A percentile compares a stretch with the other conserved stretches of the same genome.
Conservation (phyloP, 2,888 invertebrate species). For the Monochamus alternatus region DNA sequence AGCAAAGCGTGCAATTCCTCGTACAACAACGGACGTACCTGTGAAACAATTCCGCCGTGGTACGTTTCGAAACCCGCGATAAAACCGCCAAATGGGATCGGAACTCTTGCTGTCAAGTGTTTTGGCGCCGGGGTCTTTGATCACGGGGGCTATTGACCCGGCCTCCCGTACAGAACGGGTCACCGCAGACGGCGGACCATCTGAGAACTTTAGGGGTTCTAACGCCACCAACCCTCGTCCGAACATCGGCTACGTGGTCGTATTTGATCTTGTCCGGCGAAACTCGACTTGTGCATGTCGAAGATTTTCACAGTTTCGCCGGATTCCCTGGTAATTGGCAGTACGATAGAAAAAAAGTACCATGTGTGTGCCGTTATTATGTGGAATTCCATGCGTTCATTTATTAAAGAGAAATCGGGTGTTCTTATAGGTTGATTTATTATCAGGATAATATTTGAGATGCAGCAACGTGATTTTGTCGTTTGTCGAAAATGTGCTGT, state of each 20-base stretch:
- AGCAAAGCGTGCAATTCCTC: too few relatives aligned
- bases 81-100: slow-evolving; percentile 58
- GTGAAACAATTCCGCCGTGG: slow-evolving; percentile 54
- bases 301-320: slow-evolving; percentile 8
- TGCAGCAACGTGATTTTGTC: neutral
- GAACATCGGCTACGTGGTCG: slow-evolving; percentile 1
- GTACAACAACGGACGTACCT: slow-evolving; percentile 31
- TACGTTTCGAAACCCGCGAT: slow-evolving; percentile 52
- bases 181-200: slow-evolving; percentile 59
- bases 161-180: slow-evolving; percentile 52
- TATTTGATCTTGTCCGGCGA: slow-evolving; percentile 10
- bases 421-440: slow-evolving; percentile 46
- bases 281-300: slow-evolving; percentile 9
- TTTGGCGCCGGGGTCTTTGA: slow-evolving; percentile 67
- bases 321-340: slow-evolving; percentile 4
- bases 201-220: slow-evolving; percentile 55
- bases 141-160: slow-evolving; percentile 64
- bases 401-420: slow-evolving; percentile 52
- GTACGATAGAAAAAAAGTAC: slow-evolving; percentile 39
- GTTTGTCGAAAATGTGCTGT: too few relatives aligned
- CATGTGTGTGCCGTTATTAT: slow-evolving; percentile 46
- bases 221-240: slow-evolving; percentile 25
- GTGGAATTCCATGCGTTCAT: slow-evolving; percentile 43
- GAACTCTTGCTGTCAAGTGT: slow-evolving; percentile 62
- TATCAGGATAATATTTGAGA: neutral